Percentiles rank a stretch among this genome's conserved stretches.
phyloP scores from a whole-genome alignment of 1,140 invertebrate species.

The Trialeurodes vaporariorum region DNA sequence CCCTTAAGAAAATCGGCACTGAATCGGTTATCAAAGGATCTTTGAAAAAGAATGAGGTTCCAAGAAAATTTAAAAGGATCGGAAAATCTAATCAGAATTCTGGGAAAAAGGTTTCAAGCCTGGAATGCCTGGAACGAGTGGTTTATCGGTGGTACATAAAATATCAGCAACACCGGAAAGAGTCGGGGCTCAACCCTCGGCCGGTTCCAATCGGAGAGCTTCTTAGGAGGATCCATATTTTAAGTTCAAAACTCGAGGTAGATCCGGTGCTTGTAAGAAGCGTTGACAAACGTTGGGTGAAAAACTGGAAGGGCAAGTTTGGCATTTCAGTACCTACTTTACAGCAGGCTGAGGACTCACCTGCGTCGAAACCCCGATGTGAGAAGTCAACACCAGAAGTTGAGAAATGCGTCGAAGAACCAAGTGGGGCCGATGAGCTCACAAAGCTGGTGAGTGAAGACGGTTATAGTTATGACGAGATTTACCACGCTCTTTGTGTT shows the following conservation, averaged over 20 bases:
- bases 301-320: background rate
- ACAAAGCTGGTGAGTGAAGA: slow-evolving; percentile 11
- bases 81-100: too few relatives aligned
- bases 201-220: background rate
- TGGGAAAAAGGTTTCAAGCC: background rate
- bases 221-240: background rate
- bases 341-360: too few relatives aligned
- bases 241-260: background rate
- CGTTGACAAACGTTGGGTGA: background rate
- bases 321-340: too few relatives aligned
- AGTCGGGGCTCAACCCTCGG: background rate
- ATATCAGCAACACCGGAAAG: background rate
- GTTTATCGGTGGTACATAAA: background rate
- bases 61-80: too few relatives aligned
- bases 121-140: background rate
- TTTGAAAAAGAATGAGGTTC: too few relatives aligned
- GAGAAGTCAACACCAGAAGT: background rate
- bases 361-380: too few relatives aligned
- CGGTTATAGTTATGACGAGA: slow-evolving; percentile 34
- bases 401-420: background rate
- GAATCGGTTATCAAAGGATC: too few relatives aligned
- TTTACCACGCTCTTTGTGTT: slow-evolving; percentile 37
- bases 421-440: slow-evolving; percentile 4
- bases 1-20: too few relatives aligned
- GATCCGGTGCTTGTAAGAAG: background rate